Conservation (phyloP, 2,113 vertebrate genomes). For the Casuarius casuarius region DNA sequence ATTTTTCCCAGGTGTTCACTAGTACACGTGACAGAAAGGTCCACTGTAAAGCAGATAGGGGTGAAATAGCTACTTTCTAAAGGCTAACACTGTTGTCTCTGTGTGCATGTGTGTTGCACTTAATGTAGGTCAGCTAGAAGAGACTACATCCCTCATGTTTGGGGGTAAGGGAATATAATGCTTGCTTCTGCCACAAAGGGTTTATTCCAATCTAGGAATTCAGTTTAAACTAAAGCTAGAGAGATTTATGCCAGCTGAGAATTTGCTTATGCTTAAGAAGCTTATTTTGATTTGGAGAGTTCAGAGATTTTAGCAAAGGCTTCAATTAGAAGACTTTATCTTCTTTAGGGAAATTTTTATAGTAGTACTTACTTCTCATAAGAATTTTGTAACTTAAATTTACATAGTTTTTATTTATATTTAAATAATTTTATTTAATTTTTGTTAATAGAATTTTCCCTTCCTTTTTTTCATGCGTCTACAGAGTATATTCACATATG, state of each 20-base stretch:
- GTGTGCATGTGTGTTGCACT: neutral
- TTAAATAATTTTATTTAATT: neutral
- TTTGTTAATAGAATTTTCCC: neutral
- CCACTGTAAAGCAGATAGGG: neutral
- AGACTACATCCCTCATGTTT: neutral
- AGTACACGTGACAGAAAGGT: neutral
- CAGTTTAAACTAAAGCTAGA: slow-evolving; percentile 28
- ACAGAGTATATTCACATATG: neutral
- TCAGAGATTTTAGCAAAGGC: slow-evolving; percentile 20
- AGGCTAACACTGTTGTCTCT: neutral
- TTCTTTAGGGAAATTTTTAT: neutral
- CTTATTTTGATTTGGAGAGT: slow-evolving; percentile 39
- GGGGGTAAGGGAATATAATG: neutral
- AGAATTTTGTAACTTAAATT: neutral
- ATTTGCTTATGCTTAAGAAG: slow-evolving; percentile 56
- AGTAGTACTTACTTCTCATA: neutral
- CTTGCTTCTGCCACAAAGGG: neutral
- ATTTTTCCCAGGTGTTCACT: neutral
- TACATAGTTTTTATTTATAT: neutral
- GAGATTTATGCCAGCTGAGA: slow-evolving; percentile 44
- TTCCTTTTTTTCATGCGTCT: neutral
- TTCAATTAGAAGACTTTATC: slow-evolving; percentile 6
- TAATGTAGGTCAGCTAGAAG: neutral
- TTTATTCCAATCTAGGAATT: slow-evolving; percentile 21
- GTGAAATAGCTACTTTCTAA: neutral